phyloP scores from a whole-genome alignment of 2,888 invertebrate genomes.

The Dusona sp. region DNA sequence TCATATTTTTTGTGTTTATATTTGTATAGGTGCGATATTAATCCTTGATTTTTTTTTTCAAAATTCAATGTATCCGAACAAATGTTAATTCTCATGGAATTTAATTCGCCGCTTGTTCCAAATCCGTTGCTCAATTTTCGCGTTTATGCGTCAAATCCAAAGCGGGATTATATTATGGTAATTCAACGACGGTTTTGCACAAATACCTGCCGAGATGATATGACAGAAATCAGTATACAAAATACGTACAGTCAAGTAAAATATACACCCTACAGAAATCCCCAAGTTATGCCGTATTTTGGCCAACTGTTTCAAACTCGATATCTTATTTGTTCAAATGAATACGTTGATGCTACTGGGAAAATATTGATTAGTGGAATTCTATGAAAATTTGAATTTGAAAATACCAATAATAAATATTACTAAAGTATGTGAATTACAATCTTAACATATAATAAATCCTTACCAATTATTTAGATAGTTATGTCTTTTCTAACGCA shows the following conservation, averaged over 20 bases:
- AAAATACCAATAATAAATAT: background rate
- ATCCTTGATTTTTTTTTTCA: conserved; percentile 13
- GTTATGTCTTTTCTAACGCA: too few relatives aligned
- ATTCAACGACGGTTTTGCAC: conserved; percentile 35
- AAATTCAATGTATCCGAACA: conserved; percentile 30
- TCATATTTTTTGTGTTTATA: background rate
- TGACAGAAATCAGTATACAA: background rate
- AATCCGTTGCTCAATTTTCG: conserved; percentile 16
- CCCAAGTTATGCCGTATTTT: conserved; percentile 2
- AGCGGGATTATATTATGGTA: conserved; percentile 54
- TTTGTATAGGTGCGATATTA: background rate
- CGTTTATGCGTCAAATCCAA: conserved; percentile 7
- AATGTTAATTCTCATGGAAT: conserved; percentile 36
- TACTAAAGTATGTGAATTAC: background rate
- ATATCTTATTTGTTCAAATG: conserved; percentile 13
- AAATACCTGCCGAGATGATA: background rate
- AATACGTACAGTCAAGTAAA: background rate
- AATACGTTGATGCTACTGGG: background rate
- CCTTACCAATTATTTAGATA: too few relatives aligned
- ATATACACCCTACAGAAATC: background rate
- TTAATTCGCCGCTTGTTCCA: background rate
- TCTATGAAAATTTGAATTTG: background rate
- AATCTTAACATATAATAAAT: too few relatives aligned
- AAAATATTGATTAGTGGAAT: background rate
- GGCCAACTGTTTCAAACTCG: background rate